A percentile compares a stretch with the other conserved stretches of the same genome.
These are phyloP conservation scores for Leucoptera coffeella DNA, from an alignment of 2,888 invertebrate species.

Conservation along the genomic window DNA sequence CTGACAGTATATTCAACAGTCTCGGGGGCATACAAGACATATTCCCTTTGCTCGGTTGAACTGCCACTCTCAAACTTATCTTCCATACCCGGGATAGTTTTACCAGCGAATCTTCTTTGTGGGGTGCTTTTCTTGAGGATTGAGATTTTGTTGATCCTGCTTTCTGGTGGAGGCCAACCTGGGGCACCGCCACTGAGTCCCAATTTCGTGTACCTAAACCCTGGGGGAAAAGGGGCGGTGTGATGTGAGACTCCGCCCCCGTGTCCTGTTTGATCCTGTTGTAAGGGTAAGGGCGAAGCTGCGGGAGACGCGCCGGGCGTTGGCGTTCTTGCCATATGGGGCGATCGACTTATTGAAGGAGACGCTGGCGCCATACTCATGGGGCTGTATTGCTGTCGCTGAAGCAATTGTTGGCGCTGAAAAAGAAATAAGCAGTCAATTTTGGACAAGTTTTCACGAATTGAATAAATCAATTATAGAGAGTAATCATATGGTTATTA, in stretches of 20 bases:
- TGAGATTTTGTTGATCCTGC: constrained; percentile 46
- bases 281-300: constrained; percentile 25
- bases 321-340: constrained; percentile 46
- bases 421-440: too few relatives aligned
- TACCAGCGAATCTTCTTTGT: constrained; percentile 38
- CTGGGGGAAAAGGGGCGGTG: constrained; percentile 53
- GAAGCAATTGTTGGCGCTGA: constrained; percentile 41
- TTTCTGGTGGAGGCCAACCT: constrained; percentile 52
- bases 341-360: constrained; percentile 50
- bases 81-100: constrained; percentile 22
- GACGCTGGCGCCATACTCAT: constrained; percentile 52
- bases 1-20: constrained; percentile 53
- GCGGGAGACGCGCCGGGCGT: constrained; percentile 33
- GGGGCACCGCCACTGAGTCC: constrained; percentile 63
- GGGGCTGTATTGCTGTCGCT: constrained; percentile 44
- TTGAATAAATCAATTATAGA: too few relatives aligned
- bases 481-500: too few relatives aligned
- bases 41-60: constrained; percentile 57
- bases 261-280: constrained; percentile 17
- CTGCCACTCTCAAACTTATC: too few relatives aligned
- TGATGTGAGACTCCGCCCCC: constrained; percentile 49
- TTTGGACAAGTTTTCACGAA: too few relatives aligned
- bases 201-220: constrained; percentile 55
- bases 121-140: constrained; percentile 57
- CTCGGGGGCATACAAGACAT: constrained; percentile 57